These are phyloP conservation scores for Bos indicus DNA, from an alignment of 2,113 vertebrate genomes.

Conservation along the genomic window DNA sequence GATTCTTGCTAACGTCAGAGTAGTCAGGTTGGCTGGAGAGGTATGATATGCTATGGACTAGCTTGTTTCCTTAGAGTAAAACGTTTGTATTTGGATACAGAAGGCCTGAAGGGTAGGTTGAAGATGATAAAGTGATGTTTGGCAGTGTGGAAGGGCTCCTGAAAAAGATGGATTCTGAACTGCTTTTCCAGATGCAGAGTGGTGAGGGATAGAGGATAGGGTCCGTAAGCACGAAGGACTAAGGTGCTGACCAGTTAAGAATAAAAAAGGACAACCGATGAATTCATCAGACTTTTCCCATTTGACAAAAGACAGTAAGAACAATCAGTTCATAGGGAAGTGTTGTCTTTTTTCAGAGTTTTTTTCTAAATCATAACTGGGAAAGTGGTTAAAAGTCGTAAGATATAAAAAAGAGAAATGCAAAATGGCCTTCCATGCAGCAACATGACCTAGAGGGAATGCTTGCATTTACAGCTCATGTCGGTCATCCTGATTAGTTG, in stretches of 20 bases:
- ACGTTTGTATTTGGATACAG: neutral
- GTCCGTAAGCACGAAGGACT: neutral
- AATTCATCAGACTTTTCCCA: neutral
- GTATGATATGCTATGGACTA: neutral
- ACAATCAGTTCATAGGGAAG: neutral
- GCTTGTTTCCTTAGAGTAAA: neutral
- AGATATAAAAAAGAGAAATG: neutral
- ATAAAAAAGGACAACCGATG: neutral
- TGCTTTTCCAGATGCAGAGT: neutral
- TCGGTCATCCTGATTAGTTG: constrained; percentile 78
- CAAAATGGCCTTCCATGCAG: neutral
- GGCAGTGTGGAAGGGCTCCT: neutral
- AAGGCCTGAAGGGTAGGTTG: neutral
- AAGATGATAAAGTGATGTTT: neutral
- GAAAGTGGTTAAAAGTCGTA: neutral
- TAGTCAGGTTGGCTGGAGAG: neutral
- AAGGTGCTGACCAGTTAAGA: neutral
- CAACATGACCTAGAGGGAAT: constrained; percentile 68
- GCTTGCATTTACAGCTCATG: constrained; percentile 47
- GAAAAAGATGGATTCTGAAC: neutral
- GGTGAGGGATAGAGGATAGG: neutral
- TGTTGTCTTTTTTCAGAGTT: neutral
- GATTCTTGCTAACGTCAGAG: neutral
- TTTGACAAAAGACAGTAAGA: neutral
- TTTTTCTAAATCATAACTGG: neutral